Percentiles rank a stretch among this genome's conserved stretches.
phyloP scores from a whole-genome alignment of 2,113 vertebrate species.

The Dromaius novaehollandiae region DNA sequence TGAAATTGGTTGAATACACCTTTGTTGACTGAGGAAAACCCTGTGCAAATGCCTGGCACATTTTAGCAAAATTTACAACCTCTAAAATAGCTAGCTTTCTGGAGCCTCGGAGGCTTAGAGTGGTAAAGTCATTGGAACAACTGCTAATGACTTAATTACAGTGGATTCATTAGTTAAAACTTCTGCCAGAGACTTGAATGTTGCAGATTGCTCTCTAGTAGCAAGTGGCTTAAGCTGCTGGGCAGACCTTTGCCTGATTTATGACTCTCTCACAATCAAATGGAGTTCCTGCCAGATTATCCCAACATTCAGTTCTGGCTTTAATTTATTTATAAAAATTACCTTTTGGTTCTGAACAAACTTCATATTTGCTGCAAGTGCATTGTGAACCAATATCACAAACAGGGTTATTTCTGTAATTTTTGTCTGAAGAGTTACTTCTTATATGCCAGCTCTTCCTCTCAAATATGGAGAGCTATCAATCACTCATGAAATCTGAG shows the following conservation, averaged over 20 bases:
- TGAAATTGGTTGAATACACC: not conserved
- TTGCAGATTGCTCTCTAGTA: slow-evolving; percentile 51
- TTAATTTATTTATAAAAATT: not conserved
- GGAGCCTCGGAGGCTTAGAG: slow-evolving; percentile 24
- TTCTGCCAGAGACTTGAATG: slow-evolving; percentile 44
- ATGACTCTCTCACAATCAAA: slow-evolving; percentile 19
- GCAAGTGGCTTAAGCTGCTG: slow-evolving; percentile 38
- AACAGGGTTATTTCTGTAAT: not conserved
- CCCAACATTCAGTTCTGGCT: not conserved
- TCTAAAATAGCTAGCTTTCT: slow-evolving; percentile 32
- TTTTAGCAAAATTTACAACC: slow-evolving; percentile 53
- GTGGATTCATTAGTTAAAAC: slow-evolving; percentile 53
- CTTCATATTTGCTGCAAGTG: not conserved
- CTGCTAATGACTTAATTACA: slow-evolving; percentile 67
- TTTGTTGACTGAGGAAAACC: slow-evolving; percentile 23
- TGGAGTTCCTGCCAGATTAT: not conserved
- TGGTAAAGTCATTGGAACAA: slow-evolving; percentile 60
- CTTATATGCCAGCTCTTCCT: not conserved
- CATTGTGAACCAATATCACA: rapidly evolving
- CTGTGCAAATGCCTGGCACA: slow-evolving; percentile 6
- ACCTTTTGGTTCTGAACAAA: not conserved
- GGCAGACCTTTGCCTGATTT: slow-evolving; percentile 47
- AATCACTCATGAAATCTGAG: not conserved
- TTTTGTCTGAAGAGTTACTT: not conserved
- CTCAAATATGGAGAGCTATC: not conserved